Conservation (phyloP, 2,888 invertebrate genomes). For the Drosophila conformis region DNA sequence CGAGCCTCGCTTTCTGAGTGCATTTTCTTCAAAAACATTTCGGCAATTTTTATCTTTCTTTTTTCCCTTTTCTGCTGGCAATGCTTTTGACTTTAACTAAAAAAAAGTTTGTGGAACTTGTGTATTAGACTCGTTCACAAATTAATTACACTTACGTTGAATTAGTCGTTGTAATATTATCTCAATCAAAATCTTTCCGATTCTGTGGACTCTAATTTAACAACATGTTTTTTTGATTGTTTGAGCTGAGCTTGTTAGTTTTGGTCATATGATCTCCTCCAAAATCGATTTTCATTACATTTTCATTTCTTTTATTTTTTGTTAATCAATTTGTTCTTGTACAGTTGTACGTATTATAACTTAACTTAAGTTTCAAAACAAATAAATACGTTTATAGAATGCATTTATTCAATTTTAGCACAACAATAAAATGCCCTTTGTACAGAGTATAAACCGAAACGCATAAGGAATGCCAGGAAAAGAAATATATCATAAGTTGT, state of each 20-base stretch:
- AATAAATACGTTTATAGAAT: no score
- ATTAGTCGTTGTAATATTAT: neutral
- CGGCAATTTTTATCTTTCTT: neutral
- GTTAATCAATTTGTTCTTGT: no score
- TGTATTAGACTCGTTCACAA: neutral
- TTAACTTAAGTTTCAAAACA: no score
- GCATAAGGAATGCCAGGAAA: no score
- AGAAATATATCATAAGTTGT: no score
- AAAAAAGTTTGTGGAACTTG: neutral
- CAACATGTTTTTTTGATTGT: neutral
- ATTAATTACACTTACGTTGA: neutral
- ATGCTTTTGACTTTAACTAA: constrained; percentile 31
- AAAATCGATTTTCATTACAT: no score
- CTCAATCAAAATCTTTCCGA: neutral
- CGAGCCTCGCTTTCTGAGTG: constrained; percentile 8
- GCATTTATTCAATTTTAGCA: no score
- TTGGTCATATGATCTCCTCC: no score
- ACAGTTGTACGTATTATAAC: no score
- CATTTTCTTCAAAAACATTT: constrained; percentile 24
- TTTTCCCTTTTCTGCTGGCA: constrained; percentile 13
- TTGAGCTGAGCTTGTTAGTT: neutral
- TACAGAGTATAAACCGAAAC: no score
- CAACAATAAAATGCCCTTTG: no score
- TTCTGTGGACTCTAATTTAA: neutral
- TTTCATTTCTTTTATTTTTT: no score